Conservation (phyloP, 2,113 vertebrate species). For the Callipepla californica region DNA sequence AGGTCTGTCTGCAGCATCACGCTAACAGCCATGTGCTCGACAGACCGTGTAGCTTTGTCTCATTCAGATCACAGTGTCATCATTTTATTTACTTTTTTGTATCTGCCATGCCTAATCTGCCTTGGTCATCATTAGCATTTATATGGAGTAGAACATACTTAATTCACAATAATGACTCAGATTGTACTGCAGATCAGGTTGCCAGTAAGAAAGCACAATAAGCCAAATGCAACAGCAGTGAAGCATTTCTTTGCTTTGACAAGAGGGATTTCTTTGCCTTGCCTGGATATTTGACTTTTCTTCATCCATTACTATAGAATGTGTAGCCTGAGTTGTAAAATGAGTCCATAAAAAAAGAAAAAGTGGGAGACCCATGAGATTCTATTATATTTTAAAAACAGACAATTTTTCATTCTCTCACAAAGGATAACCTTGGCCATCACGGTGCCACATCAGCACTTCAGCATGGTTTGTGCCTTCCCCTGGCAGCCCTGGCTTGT, state of each 20-base stretch:
- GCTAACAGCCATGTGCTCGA: neutral
- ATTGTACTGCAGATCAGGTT: neutral
- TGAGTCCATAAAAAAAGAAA: neutral
- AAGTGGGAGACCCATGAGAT: neutral
- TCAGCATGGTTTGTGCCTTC: neutral
- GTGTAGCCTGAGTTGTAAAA: neutral
- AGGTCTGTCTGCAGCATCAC: accelerated
- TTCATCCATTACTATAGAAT: neutral
- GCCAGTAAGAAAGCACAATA: neutral
- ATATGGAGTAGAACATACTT: neutral
- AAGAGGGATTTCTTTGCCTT: neutral
- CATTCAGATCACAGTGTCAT: neutral
- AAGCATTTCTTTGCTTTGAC: slow-evolving; percentile 2
- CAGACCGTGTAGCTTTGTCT: neutral
- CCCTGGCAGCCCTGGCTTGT: neutral
- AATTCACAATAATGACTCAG: neutral
- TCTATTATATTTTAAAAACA: neutral
- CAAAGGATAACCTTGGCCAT: neutral
- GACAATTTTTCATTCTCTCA: neutral
- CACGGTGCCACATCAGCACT: neutral
- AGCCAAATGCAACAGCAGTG: neutral
- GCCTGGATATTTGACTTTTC: neutral
- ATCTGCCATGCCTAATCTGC: neutral
- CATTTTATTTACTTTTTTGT: neutral
- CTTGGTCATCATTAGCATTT: neutral